Percentiles rank a stretch among this genome's conserved stretches.
phyloP scores from a whole-genome alignment of 2,113 vertebrate genomes.

The Motacilla alba region DNA sequence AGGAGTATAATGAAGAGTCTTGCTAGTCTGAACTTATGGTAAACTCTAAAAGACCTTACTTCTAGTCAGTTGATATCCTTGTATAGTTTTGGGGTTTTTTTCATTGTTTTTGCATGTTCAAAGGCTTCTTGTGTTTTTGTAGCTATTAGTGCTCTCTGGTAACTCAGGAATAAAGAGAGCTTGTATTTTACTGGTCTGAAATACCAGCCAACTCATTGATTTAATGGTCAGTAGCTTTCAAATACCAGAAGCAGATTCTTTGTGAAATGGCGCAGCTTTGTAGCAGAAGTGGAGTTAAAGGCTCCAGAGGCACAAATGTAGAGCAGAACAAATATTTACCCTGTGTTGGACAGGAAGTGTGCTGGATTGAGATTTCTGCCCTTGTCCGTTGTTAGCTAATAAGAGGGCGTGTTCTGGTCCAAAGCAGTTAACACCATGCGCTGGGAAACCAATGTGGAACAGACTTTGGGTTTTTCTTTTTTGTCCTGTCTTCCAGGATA shows the following conservation, averaged over 20 bases:
- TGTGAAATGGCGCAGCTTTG: not conserved
- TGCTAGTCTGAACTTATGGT: not conserved
- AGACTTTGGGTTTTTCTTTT: not conserved
- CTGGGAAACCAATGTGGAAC: not conserved
- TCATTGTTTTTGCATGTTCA: not conserved
- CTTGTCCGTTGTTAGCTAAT: not conserved
- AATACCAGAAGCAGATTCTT: not conserved
- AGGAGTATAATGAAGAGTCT: not conserved
- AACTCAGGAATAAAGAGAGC: not conserved
- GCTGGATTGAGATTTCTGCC: not conserved
- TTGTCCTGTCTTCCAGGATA: not conserved
- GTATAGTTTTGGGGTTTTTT: not conserved
- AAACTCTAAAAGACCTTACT: not conserved
- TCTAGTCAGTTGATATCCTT: not conserved
- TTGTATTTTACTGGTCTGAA: not conserved
- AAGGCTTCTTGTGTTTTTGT: not conserved
- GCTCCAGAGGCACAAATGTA: not conserved
- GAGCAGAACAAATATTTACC: conserved; percentile 42
- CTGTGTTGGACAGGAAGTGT: not conserved
- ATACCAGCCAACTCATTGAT: not conserved
- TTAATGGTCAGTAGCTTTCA: conserved; percentile 1
- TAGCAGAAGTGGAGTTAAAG: not conserved
- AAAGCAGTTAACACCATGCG: not conserved
- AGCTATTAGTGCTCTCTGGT: not conserved
- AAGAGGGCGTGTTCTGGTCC: not conserved